Percentiles rank a stretch among this genome's conserved stretches.
Evolutionary conservation across 2,888 invertebrate genomes (phyloP).

Genomic region (Buathra laborator): DNA sequence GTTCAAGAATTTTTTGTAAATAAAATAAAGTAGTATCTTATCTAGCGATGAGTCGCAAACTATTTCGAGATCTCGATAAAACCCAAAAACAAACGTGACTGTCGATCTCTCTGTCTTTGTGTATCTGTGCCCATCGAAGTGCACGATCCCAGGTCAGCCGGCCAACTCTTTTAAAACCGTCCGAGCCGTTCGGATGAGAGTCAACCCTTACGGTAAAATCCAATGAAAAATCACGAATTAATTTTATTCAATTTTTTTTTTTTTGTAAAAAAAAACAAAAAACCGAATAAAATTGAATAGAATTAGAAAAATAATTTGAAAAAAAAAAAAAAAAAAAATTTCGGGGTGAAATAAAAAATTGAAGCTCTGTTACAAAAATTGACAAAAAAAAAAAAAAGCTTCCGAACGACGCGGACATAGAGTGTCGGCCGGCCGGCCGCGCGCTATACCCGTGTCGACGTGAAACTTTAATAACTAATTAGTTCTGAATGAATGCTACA

Average conservation of each 20-base stretch:
- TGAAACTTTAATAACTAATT: constrained; percentile 83
- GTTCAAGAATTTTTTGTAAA: constrained; percentile 28
- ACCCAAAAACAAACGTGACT: constrained; percentile 53
- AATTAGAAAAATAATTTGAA: constrained; percentile 10
- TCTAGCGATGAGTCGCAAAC: constrained; percentile 11
- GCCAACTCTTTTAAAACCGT: constrained; percentile 55
- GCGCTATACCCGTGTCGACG: constrained; percentile 75
- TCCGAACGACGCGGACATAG: constrained; percentile 65
- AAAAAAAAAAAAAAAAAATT: constrained; percentile 8
- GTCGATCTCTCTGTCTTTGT: constrained; percentile 49
- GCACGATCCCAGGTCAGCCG: constrained; percentile 66
- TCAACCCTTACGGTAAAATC: too few species aligned
- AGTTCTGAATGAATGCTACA: constrained; percentile 85
- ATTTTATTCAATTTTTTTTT: neutral
- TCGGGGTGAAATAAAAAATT: neutral
- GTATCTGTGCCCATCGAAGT: constrained; percentile 57
- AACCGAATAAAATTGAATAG: constrained; percentile 1
- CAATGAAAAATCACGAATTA: constrained; percentile 9
- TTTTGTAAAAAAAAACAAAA: neutral
- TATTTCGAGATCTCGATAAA: constrained; percentile 46
- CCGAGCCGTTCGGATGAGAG: constrained; percentile 66
- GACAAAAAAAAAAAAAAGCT: constrained; percentile 51
- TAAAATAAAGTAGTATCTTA: neutral
- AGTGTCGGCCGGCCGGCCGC: constrained; percentile 63
- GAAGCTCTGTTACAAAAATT: constrained; percentile 2